These are phyloP conservation scores for Vespertilio murinus DNA, from an alignment of 2,797 vertebrate genomes.

Conservation along the genomic window DNA sequence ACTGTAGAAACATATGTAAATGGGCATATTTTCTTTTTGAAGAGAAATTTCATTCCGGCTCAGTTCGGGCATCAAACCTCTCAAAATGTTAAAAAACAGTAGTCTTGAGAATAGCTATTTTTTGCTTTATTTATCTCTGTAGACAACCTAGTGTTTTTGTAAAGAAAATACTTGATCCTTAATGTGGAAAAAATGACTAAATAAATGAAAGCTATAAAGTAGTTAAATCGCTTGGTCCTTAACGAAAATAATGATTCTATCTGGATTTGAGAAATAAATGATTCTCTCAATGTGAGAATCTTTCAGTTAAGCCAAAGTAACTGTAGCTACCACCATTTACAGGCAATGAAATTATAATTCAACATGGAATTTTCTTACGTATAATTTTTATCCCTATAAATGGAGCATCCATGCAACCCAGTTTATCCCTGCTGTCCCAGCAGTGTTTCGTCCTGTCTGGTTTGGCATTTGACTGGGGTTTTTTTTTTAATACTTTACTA, in stretches of 20 bases:
- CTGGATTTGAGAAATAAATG: slow-evolving; percentile 28
- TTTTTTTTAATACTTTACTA: slow-evolving; percentile 14
- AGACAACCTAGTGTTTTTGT: not conserved
- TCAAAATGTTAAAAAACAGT: not conserved
- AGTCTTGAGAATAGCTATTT: not conserved
- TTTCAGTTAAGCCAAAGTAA: not conserved
- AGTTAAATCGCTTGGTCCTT: not conserved
- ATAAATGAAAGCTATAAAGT: not conserved
- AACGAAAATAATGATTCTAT: slow-evolving; percentile 1
- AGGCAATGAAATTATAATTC: not conserved
- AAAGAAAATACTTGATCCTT: not conserved
- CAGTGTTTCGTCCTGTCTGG: not conserved
- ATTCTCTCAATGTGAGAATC: not conserved
- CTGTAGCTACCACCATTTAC: not conserved
- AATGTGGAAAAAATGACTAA: not conserved
- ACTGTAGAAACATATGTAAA: not conserved
- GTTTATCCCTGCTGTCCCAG: not conserved
- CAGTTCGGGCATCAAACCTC: not conserved
- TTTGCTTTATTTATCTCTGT: not conserved
- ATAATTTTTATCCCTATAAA: not conserved
- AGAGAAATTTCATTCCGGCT: not conserved
- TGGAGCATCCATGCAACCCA: not conserved
- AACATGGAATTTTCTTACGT: not conserved
- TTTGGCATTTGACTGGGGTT: not conserved
- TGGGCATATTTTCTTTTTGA: not conserved